Evolutionary conservation across 2,113 vertebrate genomes (phyloP).

Genomic region (Castor canadensis): DNA sequence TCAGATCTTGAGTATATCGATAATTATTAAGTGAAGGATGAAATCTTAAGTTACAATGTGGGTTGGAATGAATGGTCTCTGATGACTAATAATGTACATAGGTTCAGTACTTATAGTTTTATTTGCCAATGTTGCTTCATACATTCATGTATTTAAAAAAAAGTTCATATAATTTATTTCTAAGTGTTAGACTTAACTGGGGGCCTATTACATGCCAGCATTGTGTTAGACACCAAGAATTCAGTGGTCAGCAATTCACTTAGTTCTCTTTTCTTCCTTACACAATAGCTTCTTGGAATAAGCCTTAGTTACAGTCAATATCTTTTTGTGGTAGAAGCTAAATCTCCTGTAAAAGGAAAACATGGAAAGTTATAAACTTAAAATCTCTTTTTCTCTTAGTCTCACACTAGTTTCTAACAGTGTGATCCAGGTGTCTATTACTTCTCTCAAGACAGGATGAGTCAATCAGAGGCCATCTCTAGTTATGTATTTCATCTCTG

Average conservation of each 20-base stretch:
- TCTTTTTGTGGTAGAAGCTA: background rate
- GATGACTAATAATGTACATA: background rate
- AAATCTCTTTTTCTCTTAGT: background rate
- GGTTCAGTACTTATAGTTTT: background rate
- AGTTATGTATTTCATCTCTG: background rate
- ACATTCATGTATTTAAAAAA: background rate
- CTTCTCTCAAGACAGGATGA: background rate
- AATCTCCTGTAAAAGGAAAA: conserved; percentile 38
- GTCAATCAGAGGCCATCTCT: background rate
- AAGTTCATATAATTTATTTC: background rate
- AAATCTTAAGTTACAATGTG: background rate
- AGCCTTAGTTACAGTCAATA: background rate
- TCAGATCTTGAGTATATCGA: background rate
- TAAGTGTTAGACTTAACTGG: background rate
- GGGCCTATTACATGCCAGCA: background rate
- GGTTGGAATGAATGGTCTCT: background rate
- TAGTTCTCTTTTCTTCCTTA: conserved; percentile 25
- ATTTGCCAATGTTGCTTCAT: background rate
- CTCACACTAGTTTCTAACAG: background rate
- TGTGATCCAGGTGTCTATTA: background rate
- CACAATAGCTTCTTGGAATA: background rate
- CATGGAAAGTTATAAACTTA: background rate
- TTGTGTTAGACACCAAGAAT: conserved; percentile 14
- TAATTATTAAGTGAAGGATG: background rate
- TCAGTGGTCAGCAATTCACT: background rate